These are phyloP conservation scores for Muntiacus reevesi DNA, from an alignment of 2,113 vertebrate species.

Conservation along the genomic window DNA sequence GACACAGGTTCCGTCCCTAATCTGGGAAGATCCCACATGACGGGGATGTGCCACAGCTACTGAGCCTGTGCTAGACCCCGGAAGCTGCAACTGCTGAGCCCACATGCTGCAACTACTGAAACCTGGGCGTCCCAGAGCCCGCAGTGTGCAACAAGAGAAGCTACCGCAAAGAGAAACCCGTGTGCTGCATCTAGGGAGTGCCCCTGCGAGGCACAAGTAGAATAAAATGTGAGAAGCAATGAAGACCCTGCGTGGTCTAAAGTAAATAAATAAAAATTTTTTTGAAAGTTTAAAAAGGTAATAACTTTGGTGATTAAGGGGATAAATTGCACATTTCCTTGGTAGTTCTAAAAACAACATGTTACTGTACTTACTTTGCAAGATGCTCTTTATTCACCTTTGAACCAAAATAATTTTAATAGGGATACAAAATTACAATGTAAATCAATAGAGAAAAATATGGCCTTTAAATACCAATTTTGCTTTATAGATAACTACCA, in stretches of 20 bases:
- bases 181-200: not conserved
- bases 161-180: fast-evolving
- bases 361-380: not conserved
- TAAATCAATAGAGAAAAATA: not conserved
- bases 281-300: not conserved
- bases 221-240: not conserved
- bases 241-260: not conserved
- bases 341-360: not conserved
- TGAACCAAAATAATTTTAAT: constrained; percentile 11
- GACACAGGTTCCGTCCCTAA: not conserved
- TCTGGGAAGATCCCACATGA: not conserved
- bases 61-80: not conserved
- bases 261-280: not conserved
- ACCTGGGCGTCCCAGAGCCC: not conserved
- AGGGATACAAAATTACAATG: not conserved
- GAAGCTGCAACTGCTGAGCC: not conserved
- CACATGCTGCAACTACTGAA: fast-evolving
- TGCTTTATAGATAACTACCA: not conserved
- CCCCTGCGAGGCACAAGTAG: not conserved
- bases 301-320: not conserved
- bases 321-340: not conserved
- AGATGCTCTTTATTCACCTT: not conserved
- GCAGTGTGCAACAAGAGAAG: not conserved
- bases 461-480: not conserved
- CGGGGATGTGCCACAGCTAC: not conserved